phyloP scores from a whole-genome alignment of 2,888 invertebrate genomes.

The Melikaiella ostensackeni region DNA sequence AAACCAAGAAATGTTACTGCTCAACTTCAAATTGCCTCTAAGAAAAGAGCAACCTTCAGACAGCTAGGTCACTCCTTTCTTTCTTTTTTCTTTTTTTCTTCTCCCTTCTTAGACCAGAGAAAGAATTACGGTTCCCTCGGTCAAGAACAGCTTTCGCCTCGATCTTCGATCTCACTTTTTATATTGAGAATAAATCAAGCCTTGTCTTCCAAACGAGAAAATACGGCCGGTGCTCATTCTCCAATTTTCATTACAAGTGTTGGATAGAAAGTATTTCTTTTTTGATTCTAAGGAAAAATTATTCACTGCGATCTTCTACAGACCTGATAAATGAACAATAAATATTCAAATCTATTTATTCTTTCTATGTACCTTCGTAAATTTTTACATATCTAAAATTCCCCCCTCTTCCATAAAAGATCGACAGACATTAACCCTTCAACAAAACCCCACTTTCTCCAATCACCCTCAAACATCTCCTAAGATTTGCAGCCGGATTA shows the following conservation, averaged over 20 bases:
- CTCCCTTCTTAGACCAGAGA: neutral
- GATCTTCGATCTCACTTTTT: slow-evolving; percentile 20
- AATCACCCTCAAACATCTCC: too few species aligned
- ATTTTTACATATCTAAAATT: too few species aligned
- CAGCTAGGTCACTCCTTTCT: neutral
- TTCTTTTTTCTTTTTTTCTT: neutral
- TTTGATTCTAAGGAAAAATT: neutral
- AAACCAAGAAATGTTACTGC: slow-evolving; percentile 16
- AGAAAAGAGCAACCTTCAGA: slow-evolving; percentile 12
- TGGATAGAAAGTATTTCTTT: neutral
- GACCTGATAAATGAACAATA: too few species aligned
- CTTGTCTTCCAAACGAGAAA: slow-evolving; percentile 27
- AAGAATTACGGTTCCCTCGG: slow-evolving; percentile 33
- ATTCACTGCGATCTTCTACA: neutral
- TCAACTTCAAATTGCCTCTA: slow-evolving; percentile 16
- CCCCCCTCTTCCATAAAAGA: too few species aligned
- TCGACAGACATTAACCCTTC: too few species aligned
- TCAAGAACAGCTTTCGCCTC: slow-evolving; percentile 22
- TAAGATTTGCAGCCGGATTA: too few species aligned
- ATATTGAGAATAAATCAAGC: slow-evolving; percentile 23
- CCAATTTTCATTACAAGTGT: slow-evolving; percentile 4
- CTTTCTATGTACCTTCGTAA: too few species aligned
- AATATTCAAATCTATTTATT: too few species aligned
- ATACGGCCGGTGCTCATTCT: slow-evolving; percentile 13
- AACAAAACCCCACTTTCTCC: too few species aligned